Evolutionary conservation across 1,140 invertebrate species (phyloP), one percentile per base, ranked within the genome.

Genomic region (Pseudomyrmex concolor): DNA sequence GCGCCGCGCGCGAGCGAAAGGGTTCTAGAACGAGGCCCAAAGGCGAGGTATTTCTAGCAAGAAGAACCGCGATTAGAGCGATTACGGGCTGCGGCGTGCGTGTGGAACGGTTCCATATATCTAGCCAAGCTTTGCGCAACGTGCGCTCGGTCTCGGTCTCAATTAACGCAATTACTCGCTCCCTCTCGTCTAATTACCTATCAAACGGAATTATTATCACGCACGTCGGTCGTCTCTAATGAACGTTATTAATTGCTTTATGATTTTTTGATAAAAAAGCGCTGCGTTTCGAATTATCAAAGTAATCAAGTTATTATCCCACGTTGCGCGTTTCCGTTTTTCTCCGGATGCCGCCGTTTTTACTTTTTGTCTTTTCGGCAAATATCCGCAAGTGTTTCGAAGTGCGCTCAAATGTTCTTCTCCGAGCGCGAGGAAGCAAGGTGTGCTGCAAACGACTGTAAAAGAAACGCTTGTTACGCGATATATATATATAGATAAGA

Each of bases 181-280:
- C 90, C 91, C 87, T 90, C 91, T 90, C 91, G 83, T 89, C 88
- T 93, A 93, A 93, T 93, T 93, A 92, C 89, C 91, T 90, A 91
- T 92, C 91, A 92, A 93, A 93, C 92, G 88, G 91, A 91, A 91
- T 91, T 91, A 89, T 91, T 91, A 89, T 87, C 85, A 84, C 62
- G 67, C 67, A 50, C 83, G n/a, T 7, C 67, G 63, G 10, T 82
- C 34, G 68, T 85, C 88, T 91, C 89, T 94, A 94, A 94, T 92
- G 93, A 93, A 93, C 83, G 92, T 91, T 93, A 93, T 93, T 94
- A 94, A 94, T 93, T 93, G 91, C 91, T 93, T 93, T 93, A 93
- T 92, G 92, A 94, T 94, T 94, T 93, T 93, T 90, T 91, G 93
- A 93, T 94, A 93, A 93, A 93, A 93, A 85, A 81, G 85, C 77